Evolutionary conservation across 2,888 invertebrate genomes (phyloP).

Genomic region (Neuroscelio doddi): DNA sequence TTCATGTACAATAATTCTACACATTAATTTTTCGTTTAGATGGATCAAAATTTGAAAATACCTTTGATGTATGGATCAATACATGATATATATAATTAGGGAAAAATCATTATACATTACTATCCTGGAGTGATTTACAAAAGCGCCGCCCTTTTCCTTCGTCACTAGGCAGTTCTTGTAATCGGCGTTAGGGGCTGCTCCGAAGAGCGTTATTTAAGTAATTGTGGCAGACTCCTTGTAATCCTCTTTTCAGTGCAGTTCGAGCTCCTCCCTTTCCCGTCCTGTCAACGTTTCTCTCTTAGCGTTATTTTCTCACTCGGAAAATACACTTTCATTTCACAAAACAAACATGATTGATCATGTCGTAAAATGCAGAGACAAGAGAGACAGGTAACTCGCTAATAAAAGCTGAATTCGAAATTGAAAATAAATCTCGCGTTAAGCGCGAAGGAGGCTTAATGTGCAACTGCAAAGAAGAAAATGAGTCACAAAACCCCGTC

Average conservation of each 20-base stretch:
- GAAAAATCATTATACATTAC: not conserved
- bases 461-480: no score
- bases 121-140: not conserved
- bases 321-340: slow-evolving; percentile 17
- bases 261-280: not conserved
- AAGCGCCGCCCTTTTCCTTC: slow-evolving; percentile 1
- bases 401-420: slow-evolving; percentile 52
- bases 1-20: no score
- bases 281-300: not conserved
- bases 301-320: not conserved
- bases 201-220: slow-evolving; percentile 21
- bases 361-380: slow-evolving; percentile 23
- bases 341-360: slow-evolving; percentile 41
- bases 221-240: slow-evolving; percentile 15
- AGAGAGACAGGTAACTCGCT: not conserved
- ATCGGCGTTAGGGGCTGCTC: slow-evolving; percentile 5
- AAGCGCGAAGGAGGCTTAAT: no score
- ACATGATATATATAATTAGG: not conserved
- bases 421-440: slow-evolving; percentile 55
- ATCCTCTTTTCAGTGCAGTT: slow-evolving; percentile 9
- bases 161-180: slow-evolving; percentile 2
- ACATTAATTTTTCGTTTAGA: no score
- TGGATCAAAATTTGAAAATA: no score
- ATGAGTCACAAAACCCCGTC: no score
- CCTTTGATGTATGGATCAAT: no score